Evolutionary conservation across 2,113 vertebrate species (phyloP), one percentile per base, ranked within the genome.

Genomic region (Lepus americanus): DNA sequence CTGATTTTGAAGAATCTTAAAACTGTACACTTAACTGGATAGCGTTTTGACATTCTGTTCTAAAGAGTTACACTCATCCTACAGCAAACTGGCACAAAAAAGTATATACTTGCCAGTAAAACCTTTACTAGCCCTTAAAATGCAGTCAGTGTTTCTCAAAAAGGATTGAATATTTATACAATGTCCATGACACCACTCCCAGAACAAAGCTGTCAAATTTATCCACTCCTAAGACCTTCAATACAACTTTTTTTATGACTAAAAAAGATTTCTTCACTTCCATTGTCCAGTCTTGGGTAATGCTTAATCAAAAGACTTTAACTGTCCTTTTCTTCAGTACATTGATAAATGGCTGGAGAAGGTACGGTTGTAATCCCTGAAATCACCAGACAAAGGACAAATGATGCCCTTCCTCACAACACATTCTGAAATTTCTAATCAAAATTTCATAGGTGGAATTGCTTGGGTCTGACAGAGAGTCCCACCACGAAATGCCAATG

Each of bases 381-480:
- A 95, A 70, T 53, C 81, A 92, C 73, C 51, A 77, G 67, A 90
- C 87, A 92, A 92, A 22, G 29, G 72, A 94, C 64, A 92, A 67
- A 80, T 86, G 51, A 70, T 76, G 85, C 44, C 83, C 78, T 92
- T 82, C 83, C 51, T 93, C 55, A 81, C 31, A 74, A 69, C 64
- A 88, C 22, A 13, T 94, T 55, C 83, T 85, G 55, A 93, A 87
- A 95, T 97, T 92, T 89, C 82, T 80, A 90, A 94, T 95, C 86
- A 82, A 78, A 89, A 95, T 95, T 96, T 87, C 51, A 4, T 81
- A 81, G 88, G 49, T 95, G 64, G 72, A 95, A 31, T 51, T 64
- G 67, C 55, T 94, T 87, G 53, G 13, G 19, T 95, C 79, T 95
- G 76, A 94, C 77, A 84, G 87, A 76, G 44, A 94, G 29, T 13